phyloP scores from a whole-genome alignment of 92 coral and sea anemone genomes.

The Zoanthus solanderi region DNA sequence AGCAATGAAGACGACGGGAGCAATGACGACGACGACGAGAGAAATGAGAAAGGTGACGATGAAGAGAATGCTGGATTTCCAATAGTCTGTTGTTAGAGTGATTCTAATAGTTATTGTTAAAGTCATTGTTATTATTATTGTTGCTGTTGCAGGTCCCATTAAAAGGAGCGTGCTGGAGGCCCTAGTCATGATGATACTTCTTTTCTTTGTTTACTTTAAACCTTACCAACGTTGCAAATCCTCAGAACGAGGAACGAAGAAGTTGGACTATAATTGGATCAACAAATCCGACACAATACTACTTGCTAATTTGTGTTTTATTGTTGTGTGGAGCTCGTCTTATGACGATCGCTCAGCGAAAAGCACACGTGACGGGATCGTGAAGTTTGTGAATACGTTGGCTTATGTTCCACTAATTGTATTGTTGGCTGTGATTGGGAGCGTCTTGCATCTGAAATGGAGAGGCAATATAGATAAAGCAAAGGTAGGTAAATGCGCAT shows the following conservation, averaged over 20 bases:
- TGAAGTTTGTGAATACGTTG: constrained; percentile 53
- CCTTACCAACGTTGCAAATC: constrained; percentile 65
- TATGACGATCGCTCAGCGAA: constrained; percentile 46
- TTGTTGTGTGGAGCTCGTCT: constrained; percentile 72
- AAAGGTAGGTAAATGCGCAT: not conserved
- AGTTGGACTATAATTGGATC: constrained; percentile 72
- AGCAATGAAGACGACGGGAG: too few species aligned
- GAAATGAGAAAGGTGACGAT: too few species aligned
- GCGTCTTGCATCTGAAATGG: constrained; percentile 22
- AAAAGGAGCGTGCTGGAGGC: constrained; percentile 68
- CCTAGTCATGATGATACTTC: constrained; percentile 68
- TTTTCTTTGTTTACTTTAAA: constrained; percentile 73
- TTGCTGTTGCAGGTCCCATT: constrained; percentile 42
- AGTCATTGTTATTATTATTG: too few species aligned
- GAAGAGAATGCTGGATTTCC: too few species aligned
- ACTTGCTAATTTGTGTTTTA: constrained; percentile 76
- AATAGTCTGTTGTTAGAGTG: too few species aligned
- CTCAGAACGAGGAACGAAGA: not conserved
- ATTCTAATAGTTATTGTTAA: not conserved
- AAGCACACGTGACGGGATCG: constrained; percentile 24
- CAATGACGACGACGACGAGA: too few species aligned
- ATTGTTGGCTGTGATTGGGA: constrained; percentile 32
- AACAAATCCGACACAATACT: constrained; percentile 82
- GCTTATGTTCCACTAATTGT: constrained; percentile 79
- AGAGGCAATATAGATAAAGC: not conserved